Percentiles rank a stretch among this genome's conserved stretches.
Conservation (phyloP, 2,888 invertebrate genomes). For the Apocheima hispidaria region DNA sequence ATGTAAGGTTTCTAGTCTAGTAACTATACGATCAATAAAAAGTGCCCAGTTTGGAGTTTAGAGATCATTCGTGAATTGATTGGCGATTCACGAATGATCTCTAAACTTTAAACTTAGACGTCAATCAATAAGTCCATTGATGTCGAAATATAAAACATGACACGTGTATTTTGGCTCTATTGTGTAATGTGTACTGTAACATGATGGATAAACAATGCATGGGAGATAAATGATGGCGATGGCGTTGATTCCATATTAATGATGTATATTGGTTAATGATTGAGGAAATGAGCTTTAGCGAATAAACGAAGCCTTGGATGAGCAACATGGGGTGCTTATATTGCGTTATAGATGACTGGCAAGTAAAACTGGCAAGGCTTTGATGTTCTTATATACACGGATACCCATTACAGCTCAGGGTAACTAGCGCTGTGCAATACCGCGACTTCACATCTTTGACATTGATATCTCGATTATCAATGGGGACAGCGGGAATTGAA, state of each 20-base stretch:
- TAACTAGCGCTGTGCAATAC: neutral
- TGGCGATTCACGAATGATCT: too few species aligned
- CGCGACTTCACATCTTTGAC: too few species aligned
- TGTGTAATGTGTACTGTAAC: neutral
- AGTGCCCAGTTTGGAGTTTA: too few species aligned
- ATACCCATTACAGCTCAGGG: neutral
- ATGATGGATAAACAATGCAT: constrained; percentile 18
- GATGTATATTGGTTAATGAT: constrained; percentile 28
- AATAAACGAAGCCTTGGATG: neutral
- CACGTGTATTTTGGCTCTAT: constrained; percentile 15
- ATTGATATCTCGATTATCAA: too few species aligned
- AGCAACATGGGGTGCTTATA: neutral
- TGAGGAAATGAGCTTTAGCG: constrained; percentile 1
- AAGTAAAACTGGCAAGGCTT: neutral
- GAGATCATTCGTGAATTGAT: too few species aligned
- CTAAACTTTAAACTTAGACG: too few species aligned
- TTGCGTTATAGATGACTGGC: neutral
- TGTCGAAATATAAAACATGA: constrained; percentile 8
- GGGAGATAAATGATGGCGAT: constrained; percentile 22
- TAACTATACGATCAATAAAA: too few species aligned
- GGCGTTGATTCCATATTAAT: constrained; percentile 26
- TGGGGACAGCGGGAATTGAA: too few species aligned
- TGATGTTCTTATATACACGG: neutral
- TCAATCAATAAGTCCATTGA: constrained; percentile 1
- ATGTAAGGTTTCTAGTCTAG: too few species aligned